A percentile compares a stretch with the other conserved stretches of the same genome.
Conservation (phyloP, 2,113 vertebrate species). For the Rhinogobius similis region DNA sequence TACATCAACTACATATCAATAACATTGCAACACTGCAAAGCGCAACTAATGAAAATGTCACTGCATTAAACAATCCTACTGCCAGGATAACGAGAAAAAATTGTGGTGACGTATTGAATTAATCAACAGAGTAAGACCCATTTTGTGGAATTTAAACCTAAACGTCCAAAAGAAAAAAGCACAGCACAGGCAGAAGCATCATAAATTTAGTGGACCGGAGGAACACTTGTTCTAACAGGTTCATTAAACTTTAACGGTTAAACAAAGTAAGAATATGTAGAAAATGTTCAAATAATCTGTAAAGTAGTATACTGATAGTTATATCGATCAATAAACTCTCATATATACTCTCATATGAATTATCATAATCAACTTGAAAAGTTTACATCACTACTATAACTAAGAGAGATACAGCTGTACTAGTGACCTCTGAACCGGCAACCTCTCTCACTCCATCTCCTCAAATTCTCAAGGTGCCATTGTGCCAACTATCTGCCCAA, state of each 20-base stretch:
- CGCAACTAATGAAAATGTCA: slow-evolving; percentile 1
- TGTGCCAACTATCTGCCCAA: slow-evolving; percentile 14
- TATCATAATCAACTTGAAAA: slow-evolving; percentile 42
- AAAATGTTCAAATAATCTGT: background rate
- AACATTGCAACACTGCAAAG: background rate
- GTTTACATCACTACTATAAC: slow-evolving; percentile 27
- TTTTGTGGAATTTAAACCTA: slow-evolving; percentile 2
- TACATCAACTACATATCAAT: background rate
- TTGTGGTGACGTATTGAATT: background rate
- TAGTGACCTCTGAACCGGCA: slow-evolving; percentile 45
- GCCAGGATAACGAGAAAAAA: slow-evolving; percentile 6
- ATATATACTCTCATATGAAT: slow-evolving; percentile 39
- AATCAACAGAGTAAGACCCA: background rate
- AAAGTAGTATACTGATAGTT: background rate
- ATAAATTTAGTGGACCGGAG: slow-evolving; percentile 19
- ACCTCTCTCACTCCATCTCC: slow-evolving; percentile 5
- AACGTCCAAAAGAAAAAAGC: slow-evolving; percentile 3
- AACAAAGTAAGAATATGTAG: background rate
- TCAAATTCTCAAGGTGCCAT: slow-evolving; percentile 21
- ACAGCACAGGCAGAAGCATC: background rate
- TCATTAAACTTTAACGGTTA: background rate
- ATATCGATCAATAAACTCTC: too few species aligned
- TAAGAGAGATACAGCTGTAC: slow-evolving; percentile 31
- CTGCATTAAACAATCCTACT: background rate
- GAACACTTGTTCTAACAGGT: background rate